Percentiles rank a stretch among this genome's conserved stretches.
Conservation (phyloP, 1,140 invertebrate species). For the Globodera rostochiensis region DNA sequence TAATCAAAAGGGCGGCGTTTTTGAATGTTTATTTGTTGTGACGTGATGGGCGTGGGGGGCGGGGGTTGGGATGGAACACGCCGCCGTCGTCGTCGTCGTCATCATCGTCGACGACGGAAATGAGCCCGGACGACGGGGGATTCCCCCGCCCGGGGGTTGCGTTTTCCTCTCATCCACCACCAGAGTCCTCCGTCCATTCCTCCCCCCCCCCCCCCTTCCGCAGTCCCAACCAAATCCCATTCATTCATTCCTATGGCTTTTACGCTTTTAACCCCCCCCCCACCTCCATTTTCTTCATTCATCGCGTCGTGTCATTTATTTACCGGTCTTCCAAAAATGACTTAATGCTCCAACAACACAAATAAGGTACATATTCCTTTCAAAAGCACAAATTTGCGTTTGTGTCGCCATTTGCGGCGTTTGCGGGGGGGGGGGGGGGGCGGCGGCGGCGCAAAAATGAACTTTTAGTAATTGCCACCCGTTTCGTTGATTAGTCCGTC, state of each 20-base stretch:
- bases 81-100: neutral
- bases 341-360: neutral
- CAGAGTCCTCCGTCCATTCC: neutral
- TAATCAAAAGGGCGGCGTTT: neutral
- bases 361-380: neutral
- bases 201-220: neutral
- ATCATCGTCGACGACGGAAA: neutral
- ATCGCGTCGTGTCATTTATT: neutral
- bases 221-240: neutral
- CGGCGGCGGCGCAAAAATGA: no score
- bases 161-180: neutral
- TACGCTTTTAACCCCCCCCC: no score
- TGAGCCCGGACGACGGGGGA: neutral
- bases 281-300: no score
- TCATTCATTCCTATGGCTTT: no score
- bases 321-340: neutral
- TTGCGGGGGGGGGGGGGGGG: no score
- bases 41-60: no score
- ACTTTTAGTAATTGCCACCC: no score
- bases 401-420: no score
- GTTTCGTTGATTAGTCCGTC: no score
- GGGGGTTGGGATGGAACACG: neutral
- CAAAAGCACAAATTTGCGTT: neutral
- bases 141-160: neutral
- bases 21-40: neutral